Percentiles rank a stretch among this genome's conserved stretches.
Conservation (phyloP, 1,140 invertebrate species). For the Homarus americanus region DNA sequence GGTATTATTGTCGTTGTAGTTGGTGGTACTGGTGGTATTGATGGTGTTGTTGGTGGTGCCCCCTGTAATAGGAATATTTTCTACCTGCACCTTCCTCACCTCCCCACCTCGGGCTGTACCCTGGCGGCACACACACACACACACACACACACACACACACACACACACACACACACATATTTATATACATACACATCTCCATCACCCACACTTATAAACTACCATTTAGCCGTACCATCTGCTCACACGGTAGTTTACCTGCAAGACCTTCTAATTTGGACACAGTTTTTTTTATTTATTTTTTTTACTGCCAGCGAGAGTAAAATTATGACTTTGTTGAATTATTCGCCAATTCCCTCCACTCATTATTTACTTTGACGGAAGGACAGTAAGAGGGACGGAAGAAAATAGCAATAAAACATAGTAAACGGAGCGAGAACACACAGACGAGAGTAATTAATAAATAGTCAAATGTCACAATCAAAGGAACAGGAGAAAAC, state of each 20-base stretch:
- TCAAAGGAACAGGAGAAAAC: neutral
- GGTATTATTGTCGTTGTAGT: no score
- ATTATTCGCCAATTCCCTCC: neutral
- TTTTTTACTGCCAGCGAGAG: neutral
- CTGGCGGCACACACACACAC: no score
- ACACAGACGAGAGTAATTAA: neutral
- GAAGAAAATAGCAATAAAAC: neutral
- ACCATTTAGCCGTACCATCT: slow-evolving; percentile 1
- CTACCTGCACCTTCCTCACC: no score
- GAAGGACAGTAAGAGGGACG: neutral
- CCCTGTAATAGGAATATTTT: no score
- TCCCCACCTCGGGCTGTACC: no score
- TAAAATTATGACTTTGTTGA: slow-evolving; percentile 24
- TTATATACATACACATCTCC: neutral
- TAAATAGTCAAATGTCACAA: neutral
- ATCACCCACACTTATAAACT: neutral
- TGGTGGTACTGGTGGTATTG: no score
- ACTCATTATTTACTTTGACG: slow-evolving; percentile 1
- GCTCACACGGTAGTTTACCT: neutral
- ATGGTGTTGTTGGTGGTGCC: no score
- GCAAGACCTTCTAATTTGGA: slow-evolving; percentile 11
- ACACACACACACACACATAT: neutral
- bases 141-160: neutral
- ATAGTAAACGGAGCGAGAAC: neutral
- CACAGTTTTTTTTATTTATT: neutral